Conservation (phyloP, 2,797 vertebrate species). For the Strix occidentalis region DNA sequence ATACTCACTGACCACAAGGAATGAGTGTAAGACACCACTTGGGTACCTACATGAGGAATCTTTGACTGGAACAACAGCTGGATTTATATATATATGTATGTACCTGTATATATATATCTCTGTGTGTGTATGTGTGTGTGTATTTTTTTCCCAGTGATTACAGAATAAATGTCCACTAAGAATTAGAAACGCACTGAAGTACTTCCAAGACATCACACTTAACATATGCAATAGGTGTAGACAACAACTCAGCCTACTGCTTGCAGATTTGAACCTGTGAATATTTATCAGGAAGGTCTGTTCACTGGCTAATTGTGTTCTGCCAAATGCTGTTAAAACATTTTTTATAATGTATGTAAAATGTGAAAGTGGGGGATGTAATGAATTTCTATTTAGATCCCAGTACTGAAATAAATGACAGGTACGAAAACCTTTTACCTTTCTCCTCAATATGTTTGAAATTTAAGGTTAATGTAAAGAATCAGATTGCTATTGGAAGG, state of each 20-base stretch:
- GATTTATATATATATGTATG: not conserved
- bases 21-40: not conserved
- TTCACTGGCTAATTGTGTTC: not conserved
- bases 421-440: not conserved
- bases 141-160: not conserved
- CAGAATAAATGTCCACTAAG: not conserved
- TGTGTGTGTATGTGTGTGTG: too few relatives aligned
- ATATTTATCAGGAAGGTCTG: not conserved
- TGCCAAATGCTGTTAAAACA: not conserved
- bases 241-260: not conserved
- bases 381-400: not conserved
- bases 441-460: not conserved
- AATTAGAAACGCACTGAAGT: not conserved
- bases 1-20: not conserved
- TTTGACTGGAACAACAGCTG: not conserved
- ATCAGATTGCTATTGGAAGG: not conserved
- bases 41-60: not conserved
- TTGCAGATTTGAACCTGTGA: not conserved
- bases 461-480: conserved; percentile 20
- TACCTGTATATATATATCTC: not conserved
- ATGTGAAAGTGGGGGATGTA: not conserved
- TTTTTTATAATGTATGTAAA: not conserved
- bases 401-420: conserved; percentile 24
- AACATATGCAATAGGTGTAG: not conserved
- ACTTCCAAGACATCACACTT: not conserved